Conservation (phyloP, 2,888 invertebrate species). For the Caenorhabditis sinica region DNA sequence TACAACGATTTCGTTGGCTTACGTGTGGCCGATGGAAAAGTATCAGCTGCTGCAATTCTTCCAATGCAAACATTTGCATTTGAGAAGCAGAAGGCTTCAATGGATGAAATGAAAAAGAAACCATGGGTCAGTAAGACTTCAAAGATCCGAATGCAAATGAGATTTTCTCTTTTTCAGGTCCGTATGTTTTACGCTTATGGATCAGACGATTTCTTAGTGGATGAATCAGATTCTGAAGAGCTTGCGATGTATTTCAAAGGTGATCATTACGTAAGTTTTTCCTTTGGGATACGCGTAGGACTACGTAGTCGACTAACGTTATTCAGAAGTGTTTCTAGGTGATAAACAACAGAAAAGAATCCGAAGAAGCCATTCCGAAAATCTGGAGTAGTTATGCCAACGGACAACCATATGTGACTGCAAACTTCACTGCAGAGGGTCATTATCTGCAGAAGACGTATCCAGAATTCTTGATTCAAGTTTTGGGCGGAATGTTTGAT, state of each 20-base stretch:
- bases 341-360: slow-evolving; percentile 47
- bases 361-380: slow-evolving; percentile 43
- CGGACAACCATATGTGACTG: slow-evolving; percentile 47
- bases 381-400: slow-evolving; percentile 33
- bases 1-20: slow-evolving; percentile 61
- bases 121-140: slow-evolving; percentile 34
- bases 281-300: too few species aligned
- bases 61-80: slow-evolving; percentile 64
- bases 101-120: slow-evolving; percentile 51
- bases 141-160: background rate
- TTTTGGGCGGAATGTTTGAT: slow-evolving; percentile 49
- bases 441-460: slow-evolving; percentile 65
- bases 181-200: slow-evolving; percentile 60
- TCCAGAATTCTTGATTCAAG: slow-evolving; percentile 57
- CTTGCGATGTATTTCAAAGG: slow-evolving; percentile 48
- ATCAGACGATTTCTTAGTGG: slow-evolving; percentile 57
- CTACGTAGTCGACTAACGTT: background rate
- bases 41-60: slow-evolving; percentile 59
- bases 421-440: slow-evolving; percentile 58
- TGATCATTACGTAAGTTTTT: slow-evolving; percentile 57
- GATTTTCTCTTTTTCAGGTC: background rate
- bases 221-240: slow-evolving; percentile 52
- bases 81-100: slow-evolving; percentile 52
- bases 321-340: slow-evolving; percentile 31
- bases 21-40: slow-evolving; percentile 57